Conservation (phyloP, 2,797 vertebrate species). For the Phaenicophaeus curvirostris region DNA sequence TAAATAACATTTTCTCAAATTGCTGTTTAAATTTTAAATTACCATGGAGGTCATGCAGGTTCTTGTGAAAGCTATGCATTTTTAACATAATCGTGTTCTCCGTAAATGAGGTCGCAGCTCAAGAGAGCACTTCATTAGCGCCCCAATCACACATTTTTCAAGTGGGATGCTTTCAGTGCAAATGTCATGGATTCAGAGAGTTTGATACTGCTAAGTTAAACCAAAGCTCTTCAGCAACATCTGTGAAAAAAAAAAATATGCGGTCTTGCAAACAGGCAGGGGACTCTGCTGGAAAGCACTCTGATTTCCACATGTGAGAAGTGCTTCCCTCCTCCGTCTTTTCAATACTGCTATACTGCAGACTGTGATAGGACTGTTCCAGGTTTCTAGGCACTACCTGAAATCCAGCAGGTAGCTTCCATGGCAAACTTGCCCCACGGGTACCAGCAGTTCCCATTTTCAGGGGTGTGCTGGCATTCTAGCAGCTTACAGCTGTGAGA, state of each 20-base stretch:
- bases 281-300: not conserved
- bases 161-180: not conserved
- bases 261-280: not conserved
- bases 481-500: not conserved
- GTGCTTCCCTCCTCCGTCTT: not conserved
- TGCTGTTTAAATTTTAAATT: not conserved
- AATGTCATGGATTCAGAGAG: not conserved
- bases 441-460: not conserved
- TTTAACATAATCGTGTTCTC: not conserved
- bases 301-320: not conserved
- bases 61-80: not conserved
- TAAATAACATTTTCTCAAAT: not conserved
- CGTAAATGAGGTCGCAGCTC: not conserved
- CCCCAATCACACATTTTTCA: not conserved
- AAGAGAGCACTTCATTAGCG: not conserved
- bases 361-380: too few species aligned
- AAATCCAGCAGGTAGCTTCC: not conserved
- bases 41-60: not conserved
- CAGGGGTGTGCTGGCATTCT: not conserved
- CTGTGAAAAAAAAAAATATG: not conserved
- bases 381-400: not conserved
- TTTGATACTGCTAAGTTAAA: not conserved
- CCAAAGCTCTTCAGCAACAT: not conserved
- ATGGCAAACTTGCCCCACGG: fast-evolving
- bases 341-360: not conserved